phyloP scores from a whole-genome alignment of 2,888 invertebrate genomes.

The Carpatolechia fugitivella region DNA sequence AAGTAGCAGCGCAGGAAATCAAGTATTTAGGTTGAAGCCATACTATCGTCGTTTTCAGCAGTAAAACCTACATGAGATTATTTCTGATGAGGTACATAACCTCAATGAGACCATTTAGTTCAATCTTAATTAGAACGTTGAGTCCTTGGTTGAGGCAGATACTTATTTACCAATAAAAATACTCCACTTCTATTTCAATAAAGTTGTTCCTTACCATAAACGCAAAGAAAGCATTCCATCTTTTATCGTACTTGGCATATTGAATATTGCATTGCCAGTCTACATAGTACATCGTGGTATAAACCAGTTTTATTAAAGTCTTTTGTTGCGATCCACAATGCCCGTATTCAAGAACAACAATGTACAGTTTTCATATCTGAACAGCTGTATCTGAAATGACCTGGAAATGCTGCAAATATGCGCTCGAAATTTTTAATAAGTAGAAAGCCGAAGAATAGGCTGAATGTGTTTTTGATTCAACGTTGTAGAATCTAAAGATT shows the following conservation, averaged over 20 bases:
- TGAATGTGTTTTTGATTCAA: neutral
- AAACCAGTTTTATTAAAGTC: slow-evolving; percentile 51
- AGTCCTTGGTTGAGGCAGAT: too few species aligned
- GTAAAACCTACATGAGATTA: too few species aligned
- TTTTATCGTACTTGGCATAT: slow-evolving; percentile 31
- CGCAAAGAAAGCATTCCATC: neutral
- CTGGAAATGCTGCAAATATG: neutral
- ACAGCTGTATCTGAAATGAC: slow-evolving; percentile 3
- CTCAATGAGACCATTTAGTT: too few species aligned
- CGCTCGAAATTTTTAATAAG: slow-evolving; percentile 1
- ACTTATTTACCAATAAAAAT: too few species aligned
- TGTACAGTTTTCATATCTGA: slow-evolving; percentile 20
- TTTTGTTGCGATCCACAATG: slow-evolving; percentile 42
- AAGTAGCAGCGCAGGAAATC: too few species aligned
- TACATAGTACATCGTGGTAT: slow-evolving; percentile 33
- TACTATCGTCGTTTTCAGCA: too few species aligned
- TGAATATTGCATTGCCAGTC: slow-evolving; percentile 46
- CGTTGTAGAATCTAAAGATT: too few species aligned
- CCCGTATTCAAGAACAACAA: slow-evolving; percentile 27
- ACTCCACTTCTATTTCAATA: too few species aligned
- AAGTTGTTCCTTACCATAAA: too few species aligned
- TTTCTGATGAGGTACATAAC: too few species aligned
- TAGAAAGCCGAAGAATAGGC: neutral
- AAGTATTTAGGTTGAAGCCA: too few species aligned
- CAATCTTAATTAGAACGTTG: too few species aligned